These are phyloP conservation scores for Tachuris rubrigastra DNA, from an alignment of 2,113 vertebrate species.

Conservation along the genomic window DNA sequence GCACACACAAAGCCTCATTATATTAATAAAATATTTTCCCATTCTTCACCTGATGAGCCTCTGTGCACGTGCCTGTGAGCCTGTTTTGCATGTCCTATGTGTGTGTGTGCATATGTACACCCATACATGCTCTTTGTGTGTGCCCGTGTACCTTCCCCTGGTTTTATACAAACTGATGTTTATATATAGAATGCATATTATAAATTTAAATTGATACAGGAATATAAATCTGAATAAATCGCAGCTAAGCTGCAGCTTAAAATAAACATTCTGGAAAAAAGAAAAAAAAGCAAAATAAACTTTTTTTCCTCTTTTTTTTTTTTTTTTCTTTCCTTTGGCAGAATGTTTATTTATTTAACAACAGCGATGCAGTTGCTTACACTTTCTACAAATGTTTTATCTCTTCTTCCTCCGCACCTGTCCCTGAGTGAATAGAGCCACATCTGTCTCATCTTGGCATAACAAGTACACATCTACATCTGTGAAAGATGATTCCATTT, in stretches of 20 bases:
- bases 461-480: slow-evolving; percentile 82
- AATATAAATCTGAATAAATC: slow-evolving; percentile 63
- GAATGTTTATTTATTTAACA: slow-evolving; percentile 83
- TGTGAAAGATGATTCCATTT: slow-evolving; percentile 82
- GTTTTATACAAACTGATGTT: slow-evolving; percentile 2
- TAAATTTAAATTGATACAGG: slow-evolving; percentile 33
- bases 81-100: not conserved
- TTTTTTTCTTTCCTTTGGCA: slow-evolving; percentile 64
- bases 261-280: slow-evolving; percentile 69
- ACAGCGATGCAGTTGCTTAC: slow-evolving; percentile 81
- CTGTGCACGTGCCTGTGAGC: not conserved
- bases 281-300: slow-evolving; percentile 69
- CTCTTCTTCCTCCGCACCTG: slow-evolving; percentile 85
- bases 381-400: slow-evolving; percentile 86
- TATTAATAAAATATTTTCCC: not conserved
- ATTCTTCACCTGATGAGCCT: not conserved
- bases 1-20: not conserved
- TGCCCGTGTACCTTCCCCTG: not conserved
- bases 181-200: slow-evolving; percentile 35
- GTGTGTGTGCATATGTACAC: not conserved
- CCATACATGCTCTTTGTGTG: too few relatives aligned
- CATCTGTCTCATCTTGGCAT: slow-evolving; percentile 89
- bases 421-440: slow-evolving; percentile 84
- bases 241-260: slow-evolving; percentile 70
- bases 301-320: not conserved